Evolutionary conservation across 92 coral and sea anemone species (phyloP).

Genomic region (Isaurus tuberculatus): DNA sequence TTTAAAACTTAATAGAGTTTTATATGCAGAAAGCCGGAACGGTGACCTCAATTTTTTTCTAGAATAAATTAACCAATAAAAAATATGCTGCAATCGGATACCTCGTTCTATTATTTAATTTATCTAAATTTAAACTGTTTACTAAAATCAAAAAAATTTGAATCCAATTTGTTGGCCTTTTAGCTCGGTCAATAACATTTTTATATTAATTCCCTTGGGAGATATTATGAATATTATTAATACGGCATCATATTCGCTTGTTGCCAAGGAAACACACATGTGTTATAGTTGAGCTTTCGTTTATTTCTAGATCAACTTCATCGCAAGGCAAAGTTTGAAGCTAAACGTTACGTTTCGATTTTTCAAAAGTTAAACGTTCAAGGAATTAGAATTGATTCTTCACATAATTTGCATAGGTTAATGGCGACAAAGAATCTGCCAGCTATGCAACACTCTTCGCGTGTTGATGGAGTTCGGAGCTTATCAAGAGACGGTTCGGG

Average conservation of each 20-base stretch:
- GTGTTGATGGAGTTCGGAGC: conserved; percentile 90
- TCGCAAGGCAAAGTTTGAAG: neutral
- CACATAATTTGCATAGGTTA: neutral
- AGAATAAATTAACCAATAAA: too few relatives aligned
- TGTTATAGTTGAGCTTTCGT: conserved; percentile 27
- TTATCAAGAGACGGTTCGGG: conserved; percentile 83
- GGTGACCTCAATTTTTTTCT: too few relatives aligned
- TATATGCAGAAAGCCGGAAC: too few relatives aligned
- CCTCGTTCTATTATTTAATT: too few relatives aligned
- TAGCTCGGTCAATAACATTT: too few relatives aligned
- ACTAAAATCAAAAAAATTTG: too few relatives aligned
- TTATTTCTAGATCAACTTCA: neutral
- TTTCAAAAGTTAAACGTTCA: neutral
- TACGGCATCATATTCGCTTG: conserved; percentile 14
- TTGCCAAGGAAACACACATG: conserved; percentile 44
- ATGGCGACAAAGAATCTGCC: conserved; percentile 98
- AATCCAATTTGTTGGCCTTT: too few relatives aligned
- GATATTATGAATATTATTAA: neutral
- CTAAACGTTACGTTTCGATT: neutral
- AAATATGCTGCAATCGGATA: too few relatives aligned
- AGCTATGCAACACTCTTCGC: conserved; percentile 89
- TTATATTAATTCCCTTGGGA: neutral
- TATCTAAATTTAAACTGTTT: too few relatives aligned
- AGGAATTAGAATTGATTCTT: neutral
- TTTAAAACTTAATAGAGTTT: too few relatives aligned